Evolutionary conservation across 1,140 invertebrate genomes (phyloP).

Genomic region (Rhopalosiphum maidis): DNA sequence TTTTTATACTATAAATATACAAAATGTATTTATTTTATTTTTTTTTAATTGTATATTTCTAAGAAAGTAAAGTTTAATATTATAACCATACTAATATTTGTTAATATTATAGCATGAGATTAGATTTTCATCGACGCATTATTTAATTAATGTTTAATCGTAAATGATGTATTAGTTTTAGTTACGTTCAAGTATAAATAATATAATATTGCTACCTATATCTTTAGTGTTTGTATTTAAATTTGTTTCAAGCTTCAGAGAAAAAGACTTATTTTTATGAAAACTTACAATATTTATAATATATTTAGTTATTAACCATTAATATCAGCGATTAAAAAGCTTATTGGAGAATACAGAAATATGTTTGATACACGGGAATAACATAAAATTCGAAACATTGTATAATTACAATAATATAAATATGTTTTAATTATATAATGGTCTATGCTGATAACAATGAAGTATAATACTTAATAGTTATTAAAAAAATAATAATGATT

Average conservation of each 20-base stretch:
- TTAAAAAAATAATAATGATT: background rate
- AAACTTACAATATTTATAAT: background rate
- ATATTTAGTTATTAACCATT: background rate
- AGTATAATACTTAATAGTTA: too few species aligned
- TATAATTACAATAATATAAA: background rate
- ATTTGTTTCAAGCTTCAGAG: too few species aligned
- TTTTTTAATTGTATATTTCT: background rate
- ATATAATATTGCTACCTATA: background rate
- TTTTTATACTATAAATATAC: constrained; percentile 1
- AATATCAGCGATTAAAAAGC: background rate
- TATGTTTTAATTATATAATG: too few species aligned
- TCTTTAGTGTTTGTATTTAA: background rate
- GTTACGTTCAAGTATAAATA: too few species aligned
- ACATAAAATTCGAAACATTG: background rate
- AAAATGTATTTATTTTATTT: background rate
- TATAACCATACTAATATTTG: background rate
- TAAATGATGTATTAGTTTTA: too few species aligned
- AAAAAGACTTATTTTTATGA: background rate
- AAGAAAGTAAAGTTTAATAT: background rate
- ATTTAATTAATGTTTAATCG: background rate
- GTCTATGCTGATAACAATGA: too few species aligned
- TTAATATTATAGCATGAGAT: background rate
- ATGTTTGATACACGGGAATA: background rate
- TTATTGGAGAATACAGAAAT: background rate
- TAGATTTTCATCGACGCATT: background rate